Percentiles rank a stretch among this genome's conserved stretches.
phyloP scores from a whole-genome alignment of 2,113 vertebrate species.

The Boulengeromyrus knoepffleri region DNA sequence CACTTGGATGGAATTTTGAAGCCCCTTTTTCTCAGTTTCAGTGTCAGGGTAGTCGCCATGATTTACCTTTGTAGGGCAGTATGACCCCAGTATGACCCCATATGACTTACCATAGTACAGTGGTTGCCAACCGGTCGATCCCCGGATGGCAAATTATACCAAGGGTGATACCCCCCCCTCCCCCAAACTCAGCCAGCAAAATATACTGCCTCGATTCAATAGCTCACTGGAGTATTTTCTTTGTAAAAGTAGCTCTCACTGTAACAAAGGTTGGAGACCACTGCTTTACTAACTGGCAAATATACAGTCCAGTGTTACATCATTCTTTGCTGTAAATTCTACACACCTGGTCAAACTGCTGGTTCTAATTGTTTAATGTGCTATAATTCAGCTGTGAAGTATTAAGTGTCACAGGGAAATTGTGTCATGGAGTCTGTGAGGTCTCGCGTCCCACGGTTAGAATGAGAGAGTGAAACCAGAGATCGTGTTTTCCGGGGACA shows the following conservation, averaged over 20 bases:
- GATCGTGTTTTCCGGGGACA: constrained; percentile 30
- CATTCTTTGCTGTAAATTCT: neutral
- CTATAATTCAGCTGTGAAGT: neutral
- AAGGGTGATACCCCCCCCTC: no score
- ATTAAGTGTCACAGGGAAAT: constrained; percentile 1
- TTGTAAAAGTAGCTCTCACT: neutral
- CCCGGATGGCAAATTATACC: neutral
- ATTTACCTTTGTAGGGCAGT: neutral
- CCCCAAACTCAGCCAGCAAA: neutral
- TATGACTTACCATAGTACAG: neutral
- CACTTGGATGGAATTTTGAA: neutral
- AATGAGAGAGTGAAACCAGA: neutral
- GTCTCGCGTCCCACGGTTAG: neutral
- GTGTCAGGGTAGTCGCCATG: neutral
- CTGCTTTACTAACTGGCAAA: neutral
- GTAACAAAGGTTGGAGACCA: neutral
- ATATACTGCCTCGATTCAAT: neutral
- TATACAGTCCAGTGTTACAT: neutral
- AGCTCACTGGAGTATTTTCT: neutral
- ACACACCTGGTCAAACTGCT: neutral
- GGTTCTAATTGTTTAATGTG: neutral
- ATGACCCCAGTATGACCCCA: neutral
- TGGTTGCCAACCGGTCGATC: neutral
- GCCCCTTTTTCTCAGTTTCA: neutral
- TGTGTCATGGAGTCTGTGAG: neutral